A percentile compares a stretch with the other conserved stretches of the same genome.
phyloP scores from a whole-genome alignment of 1,140 invertebrate species.

The Ceratina australensis region DNA sequence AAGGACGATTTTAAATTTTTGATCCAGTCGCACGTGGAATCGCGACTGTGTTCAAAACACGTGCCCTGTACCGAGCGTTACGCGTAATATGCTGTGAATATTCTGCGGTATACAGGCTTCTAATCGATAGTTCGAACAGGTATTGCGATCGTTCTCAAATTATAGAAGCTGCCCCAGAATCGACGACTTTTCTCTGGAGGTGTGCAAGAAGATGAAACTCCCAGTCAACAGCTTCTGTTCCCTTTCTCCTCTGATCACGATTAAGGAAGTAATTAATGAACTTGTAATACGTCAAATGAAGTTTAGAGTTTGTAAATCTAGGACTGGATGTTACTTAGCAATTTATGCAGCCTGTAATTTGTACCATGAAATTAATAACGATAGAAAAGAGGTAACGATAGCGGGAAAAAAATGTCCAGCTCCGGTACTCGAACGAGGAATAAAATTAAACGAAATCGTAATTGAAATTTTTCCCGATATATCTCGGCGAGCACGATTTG shows the following conservation, averaged over 20 bases:
- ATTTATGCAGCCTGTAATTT: not conserved
- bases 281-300: too few relatives aligned
- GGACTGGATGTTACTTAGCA: not conserved
- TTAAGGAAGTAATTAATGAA: too few relatives aligned
- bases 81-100: constrained; percentile 5
- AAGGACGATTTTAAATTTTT: constrained; percentile 20
- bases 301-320: too few relatives aligned
- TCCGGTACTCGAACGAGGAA: not conserved
- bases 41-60: constrained; percentile 26
- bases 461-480: constrained; percentile 28
- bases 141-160: constrained; percentile 25
- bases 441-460: constrained; percentile 21
- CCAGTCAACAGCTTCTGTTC: too few relatives aligned
- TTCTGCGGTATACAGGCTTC: constrained; percentile 41
- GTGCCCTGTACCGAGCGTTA: not conserved
- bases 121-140: constrained; percentile 39
- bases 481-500: not conserved
- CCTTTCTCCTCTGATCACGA: too few relatives aligned
- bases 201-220: not conserved
- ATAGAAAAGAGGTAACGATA: too few relatives aligned
- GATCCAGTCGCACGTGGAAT: not conserved
- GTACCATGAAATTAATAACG: not conserved
- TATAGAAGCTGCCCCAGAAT: not conserved
- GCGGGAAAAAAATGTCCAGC: not conserved
- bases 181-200: too few relatives aligned